phyloP scores from a whole-genome alignment of 2,113 vertebrate species.

The Tachycineta bicolor region DNA sequence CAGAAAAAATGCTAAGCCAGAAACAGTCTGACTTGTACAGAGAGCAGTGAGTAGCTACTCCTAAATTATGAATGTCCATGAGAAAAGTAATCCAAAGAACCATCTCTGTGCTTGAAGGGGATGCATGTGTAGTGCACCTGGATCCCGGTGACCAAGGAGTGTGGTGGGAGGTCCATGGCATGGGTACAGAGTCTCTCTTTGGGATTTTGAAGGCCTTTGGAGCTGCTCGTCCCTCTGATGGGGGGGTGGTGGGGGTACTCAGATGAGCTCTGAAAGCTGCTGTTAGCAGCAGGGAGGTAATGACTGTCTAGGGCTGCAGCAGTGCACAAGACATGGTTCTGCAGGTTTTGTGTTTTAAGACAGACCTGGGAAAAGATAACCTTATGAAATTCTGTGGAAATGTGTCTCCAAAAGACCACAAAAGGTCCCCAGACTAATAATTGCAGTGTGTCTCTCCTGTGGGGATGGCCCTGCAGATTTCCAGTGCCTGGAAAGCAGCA shows the following conservation, averaged over 20 bases:
- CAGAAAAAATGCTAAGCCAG: neutral
- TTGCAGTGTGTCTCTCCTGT: neutral
- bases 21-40: neutral
- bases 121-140: rapidly evolving
- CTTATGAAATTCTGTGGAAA: neutral
- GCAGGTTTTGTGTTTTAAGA: neutral
- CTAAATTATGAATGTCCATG: neutral
- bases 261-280: neutral
- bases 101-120: neutral
- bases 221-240: neutral
- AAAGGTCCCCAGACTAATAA: neutral
- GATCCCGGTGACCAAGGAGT: neutral
- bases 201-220: neutral
- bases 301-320: neutral
- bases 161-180: rapidly evolving
- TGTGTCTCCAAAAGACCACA: neutral
- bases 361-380: neutral
- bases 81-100: neutral
- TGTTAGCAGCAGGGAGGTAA: neutral
- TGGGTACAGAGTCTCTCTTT: neutral
- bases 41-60: neutral
- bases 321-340: rapidly evolving
- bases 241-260: neutral
- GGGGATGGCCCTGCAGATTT: neutral
- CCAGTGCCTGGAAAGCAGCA: neutral